These are phyloP conservation scores for Chiridota heheva DNA, from an alignment of 35 echinoderm and acorn worm species.

Conservation along the genomic window DNA sequence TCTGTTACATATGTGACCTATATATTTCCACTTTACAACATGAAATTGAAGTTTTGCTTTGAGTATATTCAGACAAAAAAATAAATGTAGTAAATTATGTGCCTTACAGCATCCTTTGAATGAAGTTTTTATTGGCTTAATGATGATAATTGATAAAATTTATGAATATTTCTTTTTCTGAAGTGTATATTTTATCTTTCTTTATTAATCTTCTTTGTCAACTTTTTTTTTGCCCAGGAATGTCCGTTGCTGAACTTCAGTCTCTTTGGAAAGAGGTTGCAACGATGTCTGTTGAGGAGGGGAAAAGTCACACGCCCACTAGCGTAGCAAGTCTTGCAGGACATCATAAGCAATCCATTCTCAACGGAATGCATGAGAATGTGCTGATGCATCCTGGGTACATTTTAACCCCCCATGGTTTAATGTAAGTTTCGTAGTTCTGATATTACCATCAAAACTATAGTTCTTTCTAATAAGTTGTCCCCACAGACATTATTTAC, in stretches of 20 bases:
- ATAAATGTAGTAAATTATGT: no score
- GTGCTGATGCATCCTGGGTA: slow-evolving; percentile 83
- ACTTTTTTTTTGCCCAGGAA: slow-evolving; percentile 48
- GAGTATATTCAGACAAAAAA: no score
- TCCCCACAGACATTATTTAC: background rate
- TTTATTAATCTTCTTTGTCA: no score
- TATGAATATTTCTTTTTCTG: no score
- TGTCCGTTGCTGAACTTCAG: slow-evolving; percentile 82
- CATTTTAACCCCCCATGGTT: slow-evolving; percentile 72
- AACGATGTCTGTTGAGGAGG: slow-evolving; percentile 53
- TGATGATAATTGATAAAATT: no score
- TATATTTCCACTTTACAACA: no score
- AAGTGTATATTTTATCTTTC: no score
- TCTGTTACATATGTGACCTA: no score
- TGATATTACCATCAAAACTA: background rate
- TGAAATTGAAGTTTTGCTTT: no score
- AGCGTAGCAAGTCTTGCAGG: slow-evolving; percentile 37
- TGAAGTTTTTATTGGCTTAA: no score
- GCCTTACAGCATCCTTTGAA: no score
- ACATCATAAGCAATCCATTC: slow-evolving; percentile 42
- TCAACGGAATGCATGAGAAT: slow-evolving; percentile 81
- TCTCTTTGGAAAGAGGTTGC: slow-evolving; percentile 94
- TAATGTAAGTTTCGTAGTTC: slow-evolving; percentile 65
- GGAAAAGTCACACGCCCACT: slow-evolving; percentile 46
- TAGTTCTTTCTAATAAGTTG: background rate